phyloP scores from a whole-genome alignment of 2,797 vertebrate genomes.

The Malurus splendens region DNA sequence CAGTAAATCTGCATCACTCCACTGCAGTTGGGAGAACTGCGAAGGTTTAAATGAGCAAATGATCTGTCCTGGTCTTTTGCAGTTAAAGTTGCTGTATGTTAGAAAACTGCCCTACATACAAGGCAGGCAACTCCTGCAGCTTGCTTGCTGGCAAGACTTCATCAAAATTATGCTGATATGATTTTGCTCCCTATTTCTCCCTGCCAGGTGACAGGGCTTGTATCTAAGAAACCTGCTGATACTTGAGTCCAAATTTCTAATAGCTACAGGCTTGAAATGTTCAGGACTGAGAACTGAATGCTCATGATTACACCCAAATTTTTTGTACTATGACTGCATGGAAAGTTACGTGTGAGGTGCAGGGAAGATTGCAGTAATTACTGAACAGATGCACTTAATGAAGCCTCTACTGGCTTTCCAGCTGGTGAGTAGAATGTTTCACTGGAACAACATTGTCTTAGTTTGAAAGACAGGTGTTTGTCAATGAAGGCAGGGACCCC shows the following conservation, averaged over 20 bases:
- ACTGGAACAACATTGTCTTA: background rate
- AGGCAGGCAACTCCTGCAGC: background rate
- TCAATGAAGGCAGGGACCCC: too few species aligned
- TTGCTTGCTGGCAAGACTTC: background rate
- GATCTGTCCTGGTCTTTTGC: background rate
- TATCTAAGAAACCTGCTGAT: background rate
- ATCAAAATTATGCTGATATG: background rate
- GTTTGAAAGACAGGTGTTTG: too few species aligned
- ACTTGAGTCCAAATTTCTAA: background rate
- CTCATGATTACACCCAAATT: background rate
- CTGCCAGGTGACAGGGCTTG: background rate
- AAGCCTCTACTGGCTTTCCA: constrained; percentile 68
- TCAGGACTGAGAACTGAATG: background rate
- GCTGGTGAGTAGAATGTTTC: background rate
- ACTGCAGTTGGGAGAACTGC: background rate
- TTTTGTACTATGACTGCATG: background rate
- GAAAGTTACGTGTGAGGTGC: background rate
- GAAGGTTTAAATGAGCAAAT: background rate
- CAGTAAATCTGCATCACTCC: background rate
- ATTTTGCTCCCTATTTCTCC: background rate
- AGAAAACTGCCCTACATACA: background rate
- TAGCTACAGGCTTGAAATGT: background rate
- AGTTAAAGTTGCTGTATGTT: background rate
- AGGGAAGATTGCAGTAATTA: constrained; percentile 66
- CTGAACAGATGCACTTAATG: constrained; percentile 65